These are phyloP conservation scores for Acestrorhynchus altus DNA, from an alignment of 2,797 vertebrate genomes.

Conservation along the genomic window DNA sequence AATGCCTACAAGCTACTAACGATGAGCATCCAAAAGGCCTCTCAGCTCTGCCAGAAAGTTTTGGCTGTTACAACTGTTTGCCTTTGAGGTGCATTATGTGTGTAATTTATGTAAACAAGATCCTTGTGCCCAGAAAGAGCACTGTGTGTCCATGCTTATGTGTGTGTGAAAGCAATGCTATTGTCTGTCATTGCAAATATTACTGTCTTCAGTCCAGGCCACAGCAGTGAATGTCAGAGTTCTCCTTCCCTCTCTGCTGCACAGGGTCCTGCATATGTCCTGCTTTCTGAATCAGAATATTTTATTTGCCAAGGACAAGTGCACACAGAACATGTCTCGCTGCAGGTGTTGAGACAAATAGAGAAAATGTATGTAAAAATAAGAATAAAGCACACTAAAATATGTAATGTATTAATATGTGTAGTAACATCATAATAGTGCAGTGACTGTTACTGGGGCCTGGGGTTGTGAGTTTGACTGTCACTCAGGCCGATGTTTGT, in stretches of 20 bases:
- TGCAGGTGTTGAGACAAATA: neutral
- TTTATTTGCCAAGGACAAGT: neutral
- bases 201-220: neutral
- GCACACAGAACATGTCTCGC: neutral
- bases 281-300: neutral
- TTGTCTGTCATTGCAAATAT: constrained; percentile 17
- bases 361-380: too few species aligned
- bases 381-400: too few species aligned
- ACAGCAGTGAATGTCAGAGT: neutral
- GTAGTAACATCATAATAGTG: too few species aligned
- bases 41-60: neutral
- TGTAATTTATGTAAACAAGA: constrained; percentile 26
- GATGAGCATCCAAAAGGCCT: neutral
- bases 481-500: too few species aligned
- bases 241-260: neutral
- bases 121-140: neutral
- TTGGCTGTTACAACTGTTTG: constrained; percentile 16
- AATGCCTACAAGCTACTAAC: neutral
- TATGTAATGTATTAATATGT: too few species aligned
- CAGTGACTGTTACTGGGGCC: too few species aligned
- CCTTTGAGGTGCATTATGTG: constrained; percentile 1
- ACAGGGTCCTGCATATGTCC: neutral
- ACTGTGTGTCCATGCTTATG: neutral
- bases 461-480: too few species aligned
- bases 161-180: neutral